These are phyloP conservation scores for Pagrus major DNA, from an alignment of 2,113 vertebrate genomes.

Conservation along the genomic window DNA sequence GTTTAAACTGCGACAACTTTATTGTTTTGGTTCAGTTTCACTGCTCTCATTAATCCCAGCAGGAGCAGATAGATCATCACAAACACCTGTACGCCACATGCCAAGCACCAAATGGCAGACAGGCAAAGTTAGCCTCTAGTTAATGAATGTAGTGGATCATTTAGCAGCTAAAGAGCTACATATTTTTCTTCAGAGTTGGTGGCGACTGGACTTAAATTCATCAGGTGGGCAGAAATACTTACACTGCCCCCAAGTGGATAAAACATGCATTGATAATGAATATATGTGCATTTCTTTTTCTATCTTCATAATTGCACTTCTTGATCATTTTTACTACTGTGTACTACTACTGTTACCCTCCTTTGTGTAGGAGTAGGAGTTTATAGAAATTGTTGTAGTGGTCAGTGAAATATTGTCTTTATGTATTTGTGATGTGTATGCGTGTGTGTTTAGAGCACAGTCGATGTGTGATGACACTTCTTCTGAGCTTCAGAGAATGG, in stretches of 20 bases:
- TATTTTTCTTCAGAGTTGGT: no score
- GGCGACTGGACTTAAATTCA: no score
- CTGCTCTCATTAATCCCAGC: no score
- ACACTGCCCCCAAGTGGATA: no score
- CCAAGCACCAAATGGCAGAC: no score
- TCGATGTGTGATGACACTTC: constrained; percentile 85
- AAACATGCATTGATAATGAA: no score
- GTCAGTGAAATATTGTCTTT: not conserved
- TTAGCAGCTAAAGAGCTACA: not conserved
- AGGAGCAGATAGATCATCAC: no score
- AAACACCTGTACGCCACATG: no score
- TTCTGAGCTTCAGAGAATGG: constrained; percentile 88
- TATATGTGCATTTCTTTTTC: no score
- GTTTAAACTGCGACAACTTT: no score
- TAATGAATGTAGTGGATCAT: not conserved
- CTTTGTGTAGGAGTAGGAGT: not conserved
- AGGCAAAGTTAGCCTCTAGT: not conserved
- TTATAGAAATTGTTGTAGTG: not conserved
- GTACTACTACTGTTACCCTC: not conserved
- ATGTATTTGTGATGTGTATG: not conserved
- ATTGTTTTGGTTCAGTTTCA: no score
- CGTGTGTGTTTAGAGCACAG: constrained; percentile 77
- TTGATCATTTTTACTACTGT: not conserved
- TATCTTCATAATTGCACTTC: not conserved
- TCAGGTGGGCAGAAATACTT: not conserved